These are phyloP conservation scores for Cephalopholis sonnerati DNA, from an alignment of 2,113 vertebrate species.

Conservation along the genomic window DNA sequence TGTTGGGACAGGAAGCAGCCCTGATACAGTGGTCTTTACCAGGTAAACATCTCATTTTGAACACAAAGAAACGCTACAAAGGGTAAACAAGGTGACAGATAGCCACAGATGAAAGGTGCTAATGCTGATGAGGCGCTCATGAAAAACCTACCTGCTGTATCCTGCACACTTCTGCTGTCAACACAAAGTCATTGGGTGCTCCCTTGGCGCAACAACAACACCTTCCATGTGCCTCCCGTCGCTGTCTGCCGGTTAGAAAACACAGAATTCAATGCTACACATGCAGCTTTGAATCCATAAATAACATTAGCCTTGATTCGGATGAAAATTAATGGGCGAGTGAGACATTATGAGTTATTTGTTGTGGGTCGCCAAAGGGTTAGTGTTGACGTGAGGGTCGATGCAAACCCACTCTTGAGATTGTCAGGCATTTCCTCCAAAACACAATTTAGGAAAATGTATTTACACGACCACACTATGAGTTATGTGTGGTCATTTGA, in stretches of 20 bases:
- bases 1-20: slow-evolving; percentile 32
- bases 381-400: slow-evolving; percentile 17
- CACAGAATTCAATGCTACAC: slow-evolving; percentile 19
- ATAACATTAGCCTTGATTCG: slow-evolving; percentile 27
- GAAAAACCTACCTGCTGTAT: slow-evolving; percentile 67
- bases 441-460: slow-evolving; percentile 25
- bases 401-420: slow-evolving; percentile 67
- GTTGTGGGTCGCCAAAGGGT: slow-evolving; percentile 25
- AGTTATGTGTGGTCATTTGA: neutral
- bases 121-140: slow-evolving; percentile 52
- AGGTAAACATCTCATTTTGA: slow-evolving; percentile 70
- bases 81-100: slow-evolving; percentile 70
- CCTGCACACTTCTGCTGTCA: slow-evolving; percentile 72
- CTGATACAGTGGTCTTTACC: slow-evolving; percentile 28
- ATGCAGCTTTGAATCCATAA: slow-evolving; percentile 21
- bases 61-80: slow-evolving; percentile 68
- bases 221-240: slow-evolving; percentile 28
- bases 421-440: slow-evolving; percentile 45
- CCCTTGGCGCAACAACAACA: slow-evolving; percentile 41
- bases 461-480: slow-evolving; percentile 24
- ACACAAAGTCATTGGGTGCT: slow-evolving; percentile 76
- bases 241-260: slow-evolving; percentile 46
- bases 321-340: slow-evolving; percentile 40
- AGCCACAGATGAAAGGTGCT: slow-evolving; percentile 62
- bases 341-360: slow-evolving; percentile 48